Percentiles rank a stretch among this genome's conserved stretches.
Evolutionary conservation across 2,888 invertebrate genomes (phyloP).

Genomic region (Oscheius sp.): DNA sequence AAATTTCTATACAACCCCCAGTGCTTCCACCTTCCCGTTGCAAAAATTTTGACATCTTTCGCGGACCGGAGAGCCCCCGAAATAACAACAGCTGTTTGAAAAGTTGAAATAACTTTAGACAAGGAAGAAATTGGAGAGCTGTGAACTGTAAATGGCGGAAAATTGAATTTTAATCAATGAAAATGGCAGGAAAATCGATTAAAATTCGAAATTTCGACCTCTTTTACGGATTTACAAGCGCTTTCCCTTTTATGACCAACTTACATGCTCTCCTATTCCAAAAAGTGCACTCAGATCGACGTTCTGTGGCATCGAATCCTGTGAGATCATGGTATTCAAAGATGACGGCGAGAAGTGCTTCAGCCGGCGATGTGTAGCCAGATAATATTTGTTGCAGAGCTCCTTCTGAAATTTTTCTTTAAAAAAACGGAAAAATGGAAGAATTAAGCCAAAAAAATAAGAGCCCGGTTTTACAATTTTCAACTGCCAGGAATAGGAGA

Average conservation of each 20-base stretch:
- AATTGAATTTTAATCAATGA: too few relatives aligned
- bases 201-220: too few relatives aligned
- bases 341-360: conserved; percentile 85
- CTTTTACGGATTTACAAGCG: too few relatives aligned
- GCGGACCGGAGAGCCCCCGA: too few relatives aligned
- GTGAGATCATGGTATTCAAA: conserved; percentile 29
- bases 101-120: too few relatives aligned
- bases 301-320: conserved; percentile 32
- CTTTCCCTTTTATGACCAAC: neutral
- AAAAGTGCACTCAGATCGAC: conserved; percentile 26
- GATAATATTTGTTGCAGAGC: conserved; percentile 97
- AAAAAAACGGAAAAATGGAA: neutral
- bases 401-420: conserved; percentile 80
- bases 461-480: neutral
- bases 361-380: conserved; percentile 96
- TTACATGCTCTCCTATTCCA: conserved; percentile 17
- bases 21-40: neutral
- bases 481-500: neutral
- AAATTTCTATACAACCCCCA: too few relatives aligned
- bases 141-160: too few relatives aligned
- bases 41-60: conserved; percentile 5
- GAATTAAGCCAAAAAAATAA: neutral
- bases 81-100: too few relatives aligned
- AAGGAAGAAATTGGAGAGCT: too few relatives aligned
- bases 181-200: too few relatives aligned